Conservation (phyloP, 2,888 invertebrate species). For the Acleris holmiana region DNA sequence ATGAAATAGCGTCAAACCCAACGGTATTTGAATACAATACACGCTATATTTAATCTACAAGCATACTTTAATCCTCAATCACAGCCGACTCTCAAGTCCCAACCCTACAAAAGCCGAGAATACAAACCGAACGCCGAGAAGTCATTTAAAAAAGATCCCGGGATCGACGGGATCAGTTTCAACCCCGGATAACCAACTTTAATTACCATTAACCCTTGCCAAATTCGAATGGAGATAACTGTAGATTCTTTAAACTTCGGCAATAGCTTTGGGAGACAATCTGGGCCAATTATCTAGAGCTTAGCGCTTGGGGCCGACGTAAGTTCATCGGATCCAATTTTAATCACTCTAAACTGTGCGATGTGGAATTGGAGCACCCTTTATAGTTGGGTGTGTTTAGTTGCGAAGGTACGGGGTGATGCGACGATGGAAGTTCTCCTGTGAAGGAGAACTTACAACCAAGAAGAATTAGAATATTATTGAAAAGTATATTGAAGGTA, state of each 20-base stretch:
- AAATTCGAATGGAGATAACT: slow-evolving; percentile 67
- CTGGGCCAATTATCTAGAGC: slow-evolving; percentile 75
- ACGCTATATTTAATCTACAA: no score
- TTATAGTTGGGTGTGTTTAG: background rate
- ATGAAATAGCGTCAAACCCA: no score
- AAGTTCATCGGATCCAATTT: slow-evolving; percentile 53
- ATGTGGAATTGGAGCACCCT: slow-evolving; percentile 18
- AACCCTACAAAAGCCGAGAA: slow-evolving; percentile 2
- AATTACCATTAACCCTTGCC: slow-evolving; percentile 78
- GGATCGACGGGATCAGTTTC: slow-evolving; percentile 24
- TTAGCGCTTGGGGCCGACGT: slow-evolving; percentile 55
- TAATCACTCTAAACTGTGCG: slow-evolving; percentile 51
- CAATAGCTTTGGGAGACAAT: slow-evolving; percentile 68
- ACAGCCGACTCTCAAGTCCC: background rate
- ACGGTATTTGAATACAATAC: no score
- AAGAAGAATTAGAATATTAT: no score
- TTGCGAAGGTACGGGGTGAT: background rate
- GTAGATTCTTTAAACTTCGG: slow-evolving; percentile 77
- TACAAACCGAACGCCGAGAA: slow-evolving; percentile 23
- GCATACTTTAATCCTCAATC: background rate
- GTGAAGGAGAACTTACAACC: no score
- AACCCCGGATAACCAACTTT: slow-evolving; percentile 69
- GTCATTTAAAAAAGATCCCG: slow-evolving; percentile 37
- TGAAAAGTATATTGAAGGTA: no score
- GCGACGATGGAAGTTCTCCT: no score